These are phyloP conservation scores for Rosalia funebris DNA, from an alignment of 2,888 invertebrate genomes.

Conservation along the genomic window DNA sequence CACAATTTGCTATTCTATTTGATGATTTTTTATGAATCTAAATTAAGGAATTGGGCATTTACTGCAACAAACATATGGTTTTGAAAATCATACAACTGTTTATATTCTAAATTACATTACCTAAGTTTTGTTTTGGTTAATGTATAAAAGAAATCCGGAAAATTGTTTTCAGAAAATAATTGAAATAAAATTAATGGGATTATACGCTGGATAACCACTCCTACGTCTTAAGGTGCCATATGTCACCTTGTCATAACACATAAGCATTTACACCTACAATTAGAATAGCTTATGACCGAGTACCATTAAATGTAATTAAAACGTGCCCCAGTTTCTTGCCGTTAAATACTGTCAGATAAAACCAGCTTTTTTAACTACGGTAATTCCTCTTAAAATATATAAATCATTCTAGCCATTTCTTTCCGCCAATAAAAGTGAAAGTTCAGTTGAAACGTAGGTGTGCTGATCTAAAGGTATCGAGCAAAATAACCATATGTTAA, in stretches of 20 bases:
- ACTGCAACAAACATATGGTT: too few relatives aligned
- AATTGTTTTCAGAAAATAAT: too few relatives aligned
- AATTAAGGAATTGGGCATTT: too few relatives aligned
- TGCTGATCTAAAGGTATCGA: slow-evolving; percentile 32
- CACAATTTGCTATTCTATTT: too few relatives aligned
- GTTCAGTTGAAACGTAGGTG: slow-evolving; percentile 53
- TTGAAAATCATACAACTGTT: too few relatives aligned
- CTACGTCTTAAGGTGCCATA: too few relatives aligned
- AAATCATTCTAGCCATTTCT: slow-evolving; percentile 48
- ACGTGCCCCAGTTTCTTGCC: slow-evolving; percentile 24
- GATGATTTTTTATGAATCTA: too few relatives aligned
- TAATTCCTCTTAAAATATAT: slow-evolving; percentile 37
- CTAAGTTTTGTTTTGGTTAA: too few relatives aligned
- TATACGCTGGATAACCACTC: too few relatives aligned
- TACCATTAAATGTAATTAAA: slow-evolving; percentile 21
- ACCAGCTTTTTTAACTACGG: slow-evolving; percentile 30
- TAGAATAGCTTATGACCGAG: slow-evolving; percentile 14
- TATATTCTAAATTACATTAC: too few relatives aligned
- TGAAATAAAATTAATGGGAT: too few relatives aligned
- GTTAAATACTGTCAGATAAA: slow-evolving; percentile 14
- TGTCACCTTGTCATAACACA: neutral
- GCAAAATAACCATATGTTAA: slow-evolving; percentile 32
- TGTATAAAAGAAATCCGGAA: too few relatives aligned
- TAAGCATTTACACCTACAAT: slow-evolving; percentile 5
- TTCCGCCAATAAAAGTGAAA: slow-evolving; percentile 56